phyloP scores from a whole-genome alignment of 2,797 vertebrate species.

The Gobionotothen gibberifrons region DNA sequence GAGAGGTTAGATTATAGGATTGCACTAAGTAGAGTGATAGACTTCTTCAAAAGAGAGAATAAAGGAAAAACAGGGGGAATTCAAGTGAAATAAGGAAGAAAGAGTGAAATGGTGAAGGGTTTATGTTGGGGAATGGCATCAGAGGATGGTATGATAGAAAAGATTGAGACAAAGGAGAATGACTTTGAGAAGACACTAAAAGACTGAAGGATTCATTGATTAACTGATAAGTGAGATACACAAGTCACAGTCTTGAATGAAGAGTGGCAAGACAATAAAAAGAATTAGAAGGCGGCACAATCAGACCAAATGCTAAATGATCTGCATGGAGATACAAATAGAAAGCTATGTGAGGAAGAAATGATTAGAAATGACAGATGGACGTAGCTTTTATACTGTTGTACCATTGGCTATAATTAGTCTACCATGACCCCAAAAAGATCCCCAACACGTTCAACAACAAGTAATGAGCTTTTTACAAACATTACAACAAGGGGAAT shows the following conservation, averaged over 20 bases:
- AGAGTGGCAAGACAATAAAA: slow-evolving; percentile 38
- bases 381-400: slow-evolving; percentile 29
- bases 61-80: background rate
- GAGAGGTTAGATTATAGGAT: slow-evolving; percentile 54
- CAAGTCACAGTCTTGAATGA: background rate
- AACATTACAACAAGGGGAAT: slow-evolving; percentile 33
- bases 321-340: slow-evolving; percentile 50
- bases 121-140: slow-evolving; percentile 4
- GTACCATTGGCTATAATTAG: slow-evolving; percentile 60
- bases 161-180: slow-evolving; percentile 8
- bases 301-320: slow-evolving; percentile 17
- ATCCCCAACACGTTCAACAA: slow-evolving; percentile 24
- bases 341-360: slow-evolving; percentile 31
- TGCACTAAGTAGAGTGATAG: slow-evolving; percentile 34
- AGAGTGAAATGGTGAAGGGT: slow-evolving; percentile 13
- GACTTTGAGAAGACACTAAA: slow-evolving; percentile 10
- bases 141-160: slow-evolving; percentile 10
- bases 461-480: slow-evolving; percentile 51
- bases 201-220: slow-evolving; percentile 19
- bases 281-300: slow-evolving; percentile 25
- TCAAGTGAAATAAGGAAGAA: slow-evolving; percentile 5
- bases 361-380: slow-evolving; percentile 69
- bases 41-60: slow-evolving; percentile 23
- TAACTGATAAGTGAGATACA: slow-evolving; percentile 16
- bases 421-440: slow-evolving; percentile 57